Percentiles rank a stretch among this genome's conserved stretches.
Conservation (phyloP, 2,888 invertebrate species). For the Eupithecia exiguata region DNA sequence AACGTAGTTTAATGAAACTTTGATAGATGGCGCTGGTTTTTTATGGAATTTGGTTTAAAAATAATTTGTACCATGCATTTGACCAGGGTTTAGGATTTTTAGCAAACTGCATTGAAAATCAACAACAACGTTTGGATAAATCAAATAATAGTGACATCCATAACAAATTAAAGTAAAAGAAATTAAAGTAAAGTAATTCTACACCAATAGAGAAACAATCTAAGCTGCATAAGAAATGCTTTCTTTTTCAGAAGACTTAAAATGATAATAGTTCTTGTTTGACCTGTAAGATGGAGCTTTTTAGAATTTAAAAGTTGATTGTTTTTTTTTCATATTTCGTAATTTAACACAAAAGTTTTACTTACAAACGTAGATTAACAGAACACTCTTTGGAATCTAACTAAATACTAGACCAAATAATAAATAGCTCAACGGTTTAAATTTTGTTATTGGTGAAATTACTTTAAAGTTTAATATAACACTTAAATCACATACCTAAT, state of each 20-base stretch:
- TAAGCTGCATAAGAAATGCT: neutral
- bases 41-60: neutral
- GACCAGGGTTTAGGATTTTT: neutral
- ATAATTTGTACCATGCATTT: neutral
- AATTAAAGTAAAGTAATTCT: neutral
- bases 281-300: neutral
- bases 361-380: too few relatives aligned
- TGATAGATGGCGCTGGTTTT: slow-evolving; percentile 63
- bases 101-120: neutral
- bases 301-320: neutral
- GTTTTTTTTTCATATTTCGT: too few relatives aligned
- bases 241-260: neutral
- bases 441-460: too few relatives aligned
- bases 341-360: too few relatives aligned
- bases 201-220: neutral
- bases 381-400: too few relatives aligned
- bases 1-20: slow-evolving; percentile 50
- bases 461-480: too few relatives aligned
- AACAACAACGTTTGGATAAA: neutral
- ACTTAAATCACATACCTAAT: too few relatives aligned
- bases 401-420: too few relatives aligned
- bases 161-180: too few relatives aligned
- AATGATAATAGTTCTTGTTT: neutral
- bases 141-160: neutral
- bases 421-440: too few relatives aligned